These are phyloP conservation scores for Trogon melanurus DNA, from an alignment of 2,113 vertebrate genomes.

Conservation along the genomic window DNA sequence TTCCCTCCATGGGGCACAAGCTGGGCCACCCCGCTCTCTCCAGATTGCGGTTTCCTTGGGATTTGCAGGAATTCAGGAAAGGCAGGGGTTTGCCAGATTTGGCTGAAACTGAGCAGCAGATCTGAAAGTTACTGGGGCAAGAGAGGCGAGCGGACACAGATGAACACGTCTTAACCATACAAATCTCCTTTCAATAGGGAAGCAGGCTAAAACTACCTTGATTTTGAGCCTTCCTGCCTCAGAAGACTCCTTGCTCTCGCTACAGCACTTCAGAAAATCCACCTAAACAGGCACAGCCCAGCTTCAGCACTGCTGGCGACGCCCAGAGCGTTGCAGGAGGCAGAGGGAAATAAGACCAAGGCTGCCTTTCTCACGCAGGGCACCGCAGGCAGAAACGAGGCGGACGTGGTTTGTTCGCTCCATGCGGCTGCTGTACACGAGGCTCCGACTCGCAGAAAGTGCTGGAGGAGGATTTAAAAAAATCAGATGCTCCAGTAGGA, in stretches of 20 bases:
- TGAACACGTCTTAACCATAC: not conserved
- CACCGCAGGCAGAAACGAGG: not conserved
- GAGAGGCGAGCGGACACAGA: not conserved
- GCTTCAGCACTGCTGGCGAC: fast-evolving
- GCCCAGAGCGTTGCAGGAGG: not conserved
- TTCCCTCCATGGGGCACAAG: fast-evolving
- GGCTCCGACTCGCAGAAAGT: not conserved
- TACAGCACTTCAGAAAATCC: not conserved
- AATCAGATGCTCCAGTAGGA: not conserved
- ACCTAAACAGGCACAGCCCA: fast-evolving
- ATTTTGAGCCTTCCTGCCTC: not conserved
- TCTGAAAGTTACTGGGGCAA: not conserved
- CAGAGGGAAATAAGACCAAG: not conserved
- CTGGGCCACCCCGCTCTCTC: not conserved
- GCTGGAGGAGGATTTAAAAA: not conserved
- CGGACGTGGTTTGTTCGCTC: fast-evolving
- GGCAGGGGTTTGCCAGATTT: not conserved
- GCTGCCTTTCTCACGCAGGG: not conserved
- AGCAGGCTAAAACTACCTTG: not conserved
- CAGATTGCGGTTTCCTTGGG: fast-evolving
- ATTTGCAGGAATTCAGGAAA: not conserved
- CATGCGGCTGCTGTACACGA: not conserved
- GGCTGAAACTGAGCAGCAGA: not conserved
- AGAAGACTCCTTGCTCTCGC: not conserved
- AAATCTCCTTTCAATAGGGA: not conserved